Base-by-base conservation (phyloP, 2,113 vertebrate genomes). In the Sapayoa aenigma region DNA sequence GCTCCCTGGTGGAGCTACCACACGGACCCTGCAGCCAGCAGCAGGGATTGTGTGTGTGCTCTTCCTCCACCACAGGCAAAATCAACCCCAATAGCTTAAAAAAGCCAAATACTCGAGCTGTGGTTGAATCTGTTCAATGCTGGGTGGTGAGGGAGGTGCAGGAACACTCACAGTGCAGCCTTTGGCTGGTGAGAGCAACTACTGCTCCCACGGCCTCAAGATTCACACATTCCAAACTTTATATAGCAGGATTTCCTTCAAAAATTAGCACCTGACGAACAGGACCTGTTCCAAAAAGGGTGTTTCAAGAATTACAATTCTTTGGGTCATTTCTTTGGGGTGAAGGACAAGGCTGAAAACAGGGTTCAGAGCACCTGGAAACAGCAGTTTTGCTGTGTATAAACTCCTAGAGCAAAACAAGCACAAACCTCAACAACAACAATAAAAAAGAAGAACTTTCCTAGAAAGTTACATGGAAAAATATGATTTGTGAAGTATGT, bases 191-290 rank as follows among this genome's bases (percentile, higher is more conserved):
- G 4, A 75, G 6, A 93, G 16, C 15, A 47, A 16, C 59, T 41
- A 5, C 15, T 5, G 62, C 42, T 42, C 59, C 21, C 6, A 8
- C 0, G 2, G 27, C 37, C 4, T 5, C 59, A n/a, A 25, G 17
- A 56, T 11, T 33, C 33, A 41, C 8, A 2, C 10, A 49, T 28
- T 65, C 19, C 67, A 20, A 11, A 11, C 11, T 41, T 46, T 4
- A 30, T 4, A 2, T 0, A 42, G 13, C 39, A 31, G 5, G 6
- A 41, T 28, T 53, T 47, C 14, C 42, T 53, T 37, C 12, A 67
- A 58, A 53, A 87, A 53, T 25, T 2, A 93, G 18, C 52, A 72
- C 27, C 25, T 59, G 49, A 24, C 12, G 87, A 53, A 62, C 2
- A 55, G 28, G 53, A 46, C 2, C 4, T 4, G 4, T 66, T 58